A percentile compares a stretch with the other conserved stretches of the same genome.
These are phyloP conservation scores for Sinocyclocheilus rhinocerous DNA, from an alignment of 2,113 vertebrate species.

Conservation along the genomic window DNA sequence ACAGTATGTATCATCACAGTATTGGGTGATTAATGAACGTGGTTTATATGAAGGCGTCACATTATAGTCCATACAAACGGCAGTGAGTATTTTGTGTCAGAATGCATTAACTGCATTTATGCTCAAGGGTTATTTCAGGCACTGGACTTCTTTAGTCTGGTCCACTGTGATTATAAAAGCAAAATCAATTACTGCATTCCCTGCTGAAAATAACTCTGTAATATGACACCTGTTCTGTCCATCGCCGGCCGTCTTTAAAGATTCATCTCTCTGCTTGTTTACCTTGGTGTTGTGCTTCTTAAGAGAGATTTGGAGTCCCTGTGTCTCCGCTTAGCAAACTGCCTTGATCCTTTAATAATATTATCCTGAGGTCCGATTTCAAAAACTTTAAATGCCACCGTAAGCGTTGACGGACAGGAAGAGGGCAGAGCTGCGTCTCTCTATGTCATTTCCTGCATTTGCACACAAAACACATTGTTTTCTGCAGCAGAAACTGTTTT, in stretches of 20 bases:
- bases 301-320: slow-evolving; percentile 37
- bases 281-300: slow-evolving; percentile 37
- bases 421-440: background rate
- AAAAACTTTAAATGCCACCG: slow-evolving; percentile 6
- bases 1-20: background rate
- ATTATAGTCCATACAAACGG: background rate
- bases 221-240: slow-evolving; percentile 38
- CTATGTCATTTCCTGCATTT: background rate
- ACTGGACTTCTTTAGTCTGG: slow-evolving; percentile 13
- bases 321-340: slow-evolving; percentile 30
- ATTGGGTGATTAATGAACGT: background rate
- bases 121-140: background rate
- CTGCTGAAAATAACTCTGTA: slow-evolving; percentile 30
- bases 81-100: background rate
- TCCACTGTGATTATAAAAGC: slow-evolving; percentile 38
- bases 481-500: background rate
- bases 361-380: slow-evolving; percentile 43
- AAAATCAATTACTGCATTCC: slow-evolving; percentile 35
- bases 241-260: slow-evolving; percentile 42
- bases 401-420: slow-evolving; percentile 26
- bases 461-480: slow-evolving; percentile 8
- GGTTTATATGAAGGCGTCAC: background rate
- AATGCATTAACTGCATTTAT: background rate
- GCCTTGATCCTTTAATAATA: slow-evolving; percentile 39
- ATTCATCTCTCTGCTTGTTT: slow-evolving; percentile 47